Evolutionary conservation across 2,888 invertebrate genomes (phyloP).

Genomic region (Folsomia candida): DNA sequence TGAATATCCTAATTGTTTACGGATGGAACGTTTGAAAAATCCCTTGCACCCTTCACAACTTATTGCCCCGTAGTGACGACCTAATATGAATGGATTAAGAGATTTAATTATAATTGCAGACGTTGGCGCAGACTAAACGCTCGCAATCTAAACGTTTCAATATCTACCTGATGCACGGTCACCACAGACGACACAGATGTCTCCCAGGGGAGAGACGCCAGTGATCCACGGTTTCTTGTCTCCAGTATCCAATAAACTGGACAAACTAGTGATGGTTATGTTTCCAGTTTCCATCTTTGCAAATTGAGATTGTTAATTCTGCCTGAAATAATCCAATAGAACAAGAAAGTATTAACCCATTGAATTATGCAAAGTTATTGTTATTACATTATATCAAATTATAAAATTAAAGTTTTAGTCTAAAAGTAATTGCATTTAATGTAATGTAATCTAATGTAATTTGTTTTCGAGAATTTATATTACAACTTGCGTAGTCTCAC

Average conservation of each 20-base stretch:
- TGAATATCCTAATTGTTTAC: conserved; percentile 94
- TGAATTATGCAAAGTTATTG: too few relatives aligned
- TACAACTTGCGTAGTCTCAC: too few relatives aligned
- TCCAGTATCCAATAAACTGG: neutral
- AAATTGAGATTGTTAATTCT: too few relatives aligned
- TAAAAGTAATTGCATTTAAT: too few relatives aligned
- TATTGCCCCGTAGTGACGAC: conserved; percentile 86
- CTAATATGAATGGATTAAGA: conserved; percentile 51
- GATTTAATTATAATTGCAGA: neutral
- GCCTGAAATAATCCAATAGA: too few relatives aligned
- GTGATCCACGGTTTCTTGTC: neutral
- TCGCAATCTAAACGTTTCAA: neutral
- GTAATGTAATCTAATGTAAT: too few relatives aligned
- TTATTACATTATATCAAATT: too few relatives aligned
- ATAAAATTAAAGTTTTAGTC: too few relatives aligned
- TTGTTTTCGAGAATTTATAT: too few relatives aligned
- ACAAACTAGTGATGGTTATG: neutral
- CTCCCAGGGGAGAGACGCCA: conserved; percentile 57
- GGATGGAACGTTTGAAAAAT: conserved; percentile 94
- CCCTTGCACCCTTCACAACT: conserved; percentile 97
- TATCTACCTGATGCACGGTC: conserved; percentile 79
- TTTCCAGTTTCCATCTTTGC: conserved; percentile 2
- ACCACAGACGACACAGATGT: conserved; percentile 92
- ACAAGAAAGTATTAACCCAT: too few relatives aligned
- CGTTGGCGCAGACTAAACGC: neutral